phyloP scores from a whole-genome alignment of 2,888 invertebrate genomes.

The Amphipoea oculea region DNA sequence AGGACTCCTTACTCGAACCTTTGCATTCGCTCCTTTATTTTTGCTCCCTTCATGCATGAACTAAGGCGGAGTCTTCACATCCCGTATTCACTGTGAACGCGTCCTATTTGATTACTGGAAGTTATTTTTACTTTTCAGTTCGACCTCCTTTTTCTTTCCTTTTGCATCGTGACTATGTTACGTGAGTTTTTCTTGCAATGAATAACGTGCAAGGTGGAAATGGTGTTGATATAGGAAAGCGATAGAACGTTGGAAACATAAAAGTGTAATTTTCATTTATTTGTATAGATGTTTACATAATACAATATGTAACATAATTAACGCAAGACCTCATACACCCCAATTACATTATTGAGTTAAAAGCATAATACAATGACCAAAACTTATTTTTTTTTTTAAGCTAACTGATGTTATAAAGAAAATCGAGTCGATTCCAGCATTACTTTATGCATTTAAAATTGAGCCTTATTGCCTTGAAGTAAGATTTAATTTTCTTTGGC shows the following conservation, averaged over 20 bases:
- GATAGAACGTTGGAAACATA: background rate
- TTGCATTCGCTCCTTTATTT: constrained; percentile 24
- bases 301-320: no score
- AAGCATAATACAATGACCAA: no score
- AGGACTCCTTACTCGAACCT: constrained; percentile 13
- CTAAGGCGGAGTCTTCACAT: constrained; percentile 25
- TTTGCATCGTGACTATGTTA: constrained; percentile 32
- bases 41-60: constrained; percentile 29
- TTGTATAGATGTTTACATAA: no score
- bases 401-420: no score
- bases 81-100: constrained; percentile 45
- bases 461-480: no score
- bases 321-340: no score
- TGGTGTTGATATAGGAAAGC: background rate
- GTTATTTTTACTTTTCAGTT: constrained; percentile 57
- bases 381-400: no score
- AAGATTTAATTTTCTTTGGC: no score
- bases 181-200: background rate
- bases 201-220: background rate
- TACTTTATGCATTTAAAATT: no score
- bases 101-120: constrained; percentile 60
- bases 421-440: no score
- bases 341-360: no score
- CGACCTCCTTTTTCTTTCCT: constrained; percentile 25
- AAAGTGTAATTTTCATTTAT: no score